Percentiles rank a stretch among this genome's conserved stretches.
Evolutionary conservation across 2,888 invertebrate species (phyloP).

Genomic region (Drosophila melanocephala): DNA sequence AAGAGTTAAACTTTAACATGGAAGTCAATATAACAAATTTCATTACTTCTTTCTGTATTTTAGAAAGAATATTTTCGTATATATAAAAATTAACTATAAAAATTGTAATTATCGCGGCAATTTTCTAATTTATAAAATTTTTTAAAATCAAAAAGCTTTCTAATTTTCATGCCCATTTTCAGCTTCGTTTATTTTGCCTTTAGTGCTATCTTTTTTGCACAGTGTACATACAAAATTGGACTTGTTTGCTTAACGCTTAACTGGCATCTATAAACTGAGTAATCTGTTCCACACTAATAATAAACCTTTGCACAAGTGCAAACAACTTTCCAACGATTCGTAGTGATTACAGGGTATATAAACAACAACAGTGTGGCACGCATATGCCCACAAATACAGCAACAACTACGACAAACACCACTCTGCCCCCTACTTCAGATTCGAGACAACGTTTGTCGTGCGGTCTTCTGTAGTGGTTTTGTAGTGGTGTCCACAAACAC

Average conservation of each 20-base stretch:
- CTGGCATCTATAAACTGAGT: neutral
- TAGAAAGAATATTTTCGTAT: too few species aligned
- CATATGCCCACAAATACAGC: conserved; percentile 1
- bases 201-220: neutral
- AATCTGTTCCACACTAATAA: neutral
- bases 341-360: conserved; percentile 5
- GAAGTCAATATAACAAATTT: too few species aligned
- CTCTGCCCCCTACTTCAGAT: neutral
- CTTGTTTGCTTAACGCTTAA: neutral
- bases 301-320: too few species aligned
- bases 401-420: neutral
- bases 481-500: conserved; percentile 33
- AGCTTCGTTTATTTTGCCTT: neutral
- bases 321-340: neutral
- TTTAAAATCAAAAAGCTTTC: neutral
- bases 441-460: conserved; percentile 49
- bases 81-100: too few species aligned
- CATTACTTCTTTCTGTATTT: too few species aligned
- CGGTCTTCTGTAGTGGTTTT: conserved; percentile 57
- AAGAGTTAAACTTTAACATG: too few species aligned
- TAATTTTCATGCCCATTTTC: fast-evolving
- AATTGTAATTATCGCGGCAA: too few species aligned
- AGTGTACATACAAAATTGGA: neutral
- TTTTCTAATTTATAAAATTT: neutral
- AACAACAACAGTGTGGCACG: neutral